phyloP scores from a whole-genome alignment of 2,888 invertebrate species.

The Oegoconia quadripuncta region DNA sequence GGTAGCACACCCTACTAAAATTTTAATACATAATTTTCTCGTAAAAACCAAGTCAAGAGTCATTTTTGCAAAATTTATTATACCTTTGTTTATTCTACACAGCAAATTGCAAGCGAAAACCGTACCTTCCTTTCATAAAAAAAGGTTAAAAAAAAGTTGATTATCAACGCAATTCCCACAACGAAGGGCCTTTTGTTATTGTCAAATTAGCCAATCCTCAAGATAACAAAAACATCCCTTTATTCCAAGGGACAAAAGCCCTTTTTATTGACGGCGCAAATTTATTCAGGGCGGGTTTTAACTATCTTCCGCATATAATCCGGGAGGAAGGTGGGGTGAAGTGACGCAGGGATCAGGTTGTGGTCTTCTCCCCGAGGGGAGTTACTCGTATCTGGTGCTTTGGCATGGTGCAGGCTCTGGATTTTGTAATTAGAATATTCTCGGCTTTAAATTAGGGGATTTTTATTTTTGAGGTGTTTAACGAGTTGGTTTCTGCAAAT shows the following conservation, averaged over 20 bases:
- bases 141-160: slow-evolving; percentile 54
- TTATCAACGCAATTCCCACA: slow-evolving; percentile 68
- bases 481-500: neutral
- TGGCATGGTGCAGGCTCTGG: slow-evolving; percentile 35
- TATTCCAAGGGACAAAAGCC: slow-evolving; percentile 68
- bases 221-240: slow-evolving; percentile 79
- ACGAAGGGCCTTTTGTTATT: slow-evolving; percentile 74
- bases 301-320: slow-evolving; percentile 73
- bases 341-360: slow-evolving; percentile 7
- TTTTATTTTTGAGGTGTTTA: slow-evolving; percentile 5
- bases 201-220: slow-evolving; percentile 79
- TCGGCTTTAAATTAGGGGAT: slow-evolving; percentile 5
- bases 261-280: slow-evolving; percentile 71
- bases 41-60: slow-evolving; percentile 26
- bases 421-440: slow-evolving; percentile 21
- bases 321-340: slow-evolving; percentile 35
- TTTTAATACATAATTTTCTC: slow-evolving; percentile 8
- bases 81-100: slow-evolving; percentile 32
- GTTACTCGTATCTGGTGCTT: slow-evolving; percentile 37
- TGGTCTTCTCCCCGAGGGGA: slow-evolving; percentile 26
- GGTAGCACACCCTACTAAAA: neutral
- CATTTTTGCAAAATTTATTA: slow-evolving; percentile 38
- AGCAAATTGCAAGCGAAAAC: slow-evolving; percentile 48
- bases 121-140: slow-evolving; percentile 36
- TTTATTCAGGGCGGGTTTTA: slow-evolving; percentile 71